Conservation (phyloP, 37 sponge, comb jelly and placozoan species). For the Theonella swinhoei region DNA sequence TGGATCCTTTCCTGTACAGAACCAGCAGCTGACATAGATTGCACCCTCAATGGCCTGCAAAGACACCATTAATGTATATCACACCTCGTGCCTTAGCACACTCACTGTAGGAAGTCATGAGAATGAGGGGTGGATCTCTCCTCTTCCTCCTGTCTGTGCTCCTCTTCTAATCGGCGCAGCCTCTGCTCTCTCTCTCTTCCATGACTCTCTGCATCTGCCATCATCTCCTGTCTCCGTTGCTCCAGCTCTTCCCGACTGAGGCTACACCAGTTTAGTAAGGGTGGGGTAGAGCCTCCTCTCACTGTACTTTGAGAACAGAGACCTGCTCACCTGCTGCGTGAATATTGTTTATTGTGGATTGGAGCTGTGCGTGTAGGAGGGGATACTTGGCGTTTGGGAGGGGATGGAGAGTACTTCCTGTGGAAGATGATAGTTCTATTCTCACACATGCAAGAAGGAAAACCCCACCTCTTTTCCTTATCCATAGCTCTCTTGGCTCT, state of each 20-base stretch:
- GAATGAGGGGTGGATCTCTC: neutral
- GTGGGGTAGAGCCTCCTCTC: neutral
- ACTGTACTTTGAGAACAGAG: neutral
- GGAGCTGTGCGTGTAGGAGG: neutral
- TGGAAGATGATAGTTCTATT: too few relatives aligned
- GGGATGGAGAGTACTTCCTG: slow-evolving; percentile 1
- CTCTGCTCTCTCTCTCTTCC: slow-evolving; percentile 62
- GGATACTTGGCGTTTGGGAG: neutral
- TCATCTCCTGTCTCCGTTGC: slow-evolving; percentile 74
- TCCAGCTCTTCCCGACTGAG: slow-evolving; percentile 65
- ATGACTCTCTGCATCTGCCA: slow-evolving; percentile 64
- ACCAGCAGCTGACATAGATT: slow-evolving; percentile 53
- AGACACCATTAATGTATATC: neutral
- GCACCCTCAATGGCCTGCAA: slow-evolving; percentile 58
- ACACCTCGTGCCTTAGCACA: neutral
- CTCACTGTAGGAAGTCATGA: slow-evolving; percentile 35
- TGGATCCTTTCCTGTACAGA: slow-evolving; percentile 79
- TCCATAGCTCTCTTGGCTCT: too few relatives aligned
- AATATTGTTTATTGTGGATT: neutral
- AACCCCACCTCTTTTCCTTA: too few relatives aligned
- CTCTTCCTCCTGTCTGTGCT: neutral
- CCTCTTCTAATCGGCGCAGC: slow-evolving; percentile 28
- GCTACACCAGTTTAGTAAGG: slow-evolving; percentile 10
- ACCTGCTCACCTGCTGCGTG: slow-evolving; percentile 5
- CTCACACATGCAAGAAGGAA: too few relatives aligned